These are phyloP conservation scores for Sycophila texana DNA, from an alignment of 2,888 invertebrate species.

Conservation along the genomic window DNA sequence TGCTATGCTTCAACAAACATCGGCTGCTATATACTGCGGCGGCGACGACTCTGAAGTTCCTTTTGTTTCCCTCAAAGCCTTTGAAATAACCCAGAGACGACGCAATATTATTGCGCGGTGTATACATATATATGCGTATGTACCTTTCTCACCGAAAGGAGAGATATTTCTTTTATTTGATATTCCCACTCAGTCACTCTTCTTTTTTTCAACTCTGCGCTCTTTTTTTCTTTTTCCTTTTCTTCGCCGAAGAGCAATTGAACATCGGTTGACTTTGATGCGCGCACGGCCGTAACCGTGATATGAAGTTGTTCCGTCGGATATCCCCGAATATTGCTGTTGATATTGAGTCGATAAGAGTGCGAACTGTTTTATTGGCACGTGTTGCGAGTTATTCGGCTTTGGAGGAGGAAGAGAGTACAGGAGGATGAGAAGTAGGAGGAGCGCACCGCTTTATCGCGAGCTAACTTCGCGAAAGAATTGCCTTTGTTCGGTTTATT, in stretches of 20 bases:
- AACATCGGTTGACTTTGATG: conserved; percentile 32
- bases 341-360: conserved; percentile 41
- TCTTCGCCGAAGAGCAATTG: conserved; percentile 22
- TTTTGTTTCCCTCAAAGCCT: conserved; percentile 29
- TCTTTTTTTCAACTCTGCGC: too few relatives aligned
- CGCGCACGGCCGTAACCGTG: conserved; percentile 1
- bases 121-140: not conserved
- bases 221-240: not conserved
- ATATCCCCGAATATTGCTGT: conserved; percentile 42
- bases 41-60: not conserved
- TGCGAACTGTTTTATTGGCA: conserved; percentile 28
- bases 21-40: not conserved
- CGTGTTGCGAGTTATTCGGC: not conserved
- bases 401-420: not conserved
- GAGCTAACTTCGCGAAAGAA: not conserved
- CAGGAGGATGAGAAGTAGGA: too few relatives aligned
- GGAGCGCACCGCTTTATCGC: not conserved
- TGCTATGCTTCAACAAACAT: conserved; percentile 1
- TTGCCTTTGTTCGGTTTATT: conserved; percentile 1
- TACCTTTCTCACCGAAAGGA: not conserved
- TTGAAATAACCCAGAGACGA: conserved; percentile 23
- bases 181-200: too few relatives aligned
- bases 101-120: not conserved
- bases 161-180: not conserved
- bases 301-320: conserved; percentile 39